Percentiles rank a stretch among this genome's conserved stretches.
Conservation (phyloP, 2,888 invertebrate species). For the Epistrophe eligans region DNA sequence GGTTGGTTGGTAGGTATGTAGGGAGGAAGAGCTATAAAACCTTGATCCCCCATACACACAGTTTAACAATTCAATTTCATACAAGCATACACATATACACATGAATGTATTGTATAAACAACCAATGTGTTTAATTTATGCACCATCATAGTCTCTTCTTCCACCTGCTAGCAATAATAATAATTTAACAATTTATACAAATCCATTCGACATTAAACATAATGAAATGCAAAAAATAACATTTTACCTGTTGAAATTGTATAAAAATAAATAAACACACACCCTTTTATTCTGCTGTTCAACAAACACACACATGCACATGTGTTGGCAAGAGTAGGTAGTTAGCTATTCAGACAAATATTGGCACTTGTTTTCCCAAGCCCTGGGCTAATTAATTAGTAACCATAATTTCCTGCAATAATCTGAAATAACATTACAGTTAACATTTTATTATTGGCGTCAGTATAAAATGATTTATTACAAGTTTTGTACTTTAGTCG, state of each 20-base stretch:
- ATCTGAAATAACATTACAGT: constrained; percentile 74
- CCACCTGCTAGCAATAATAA: constrained; percentile 7
- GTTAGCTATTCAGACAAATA: constrained; percentile 13
- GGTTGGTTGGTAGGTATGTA: not conserved
- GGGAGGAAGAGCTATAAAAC: constrained; percentile 12
- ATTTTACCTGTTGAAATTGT: constrained; percentile 65
- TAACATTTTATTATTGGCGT: constrained; percentile 73
- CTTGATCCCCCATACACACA: not conserved
- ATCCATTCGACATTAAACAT: constrained; percentile 49
- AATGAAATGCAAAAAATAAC: constrained; percentile 49
- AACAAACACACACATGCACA: not conserved
- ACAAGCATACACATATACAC: not conserved
- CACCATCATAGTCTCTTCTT: not conserved
- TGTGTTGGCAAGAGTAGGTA: no score
- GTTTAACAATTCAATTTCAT: not conserved
- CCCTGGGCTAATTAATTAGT: constrained; percentile 69
- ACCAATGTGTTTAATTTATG: constrained; percentile 19
- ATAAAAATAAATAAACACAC: constrained; percentile 36
- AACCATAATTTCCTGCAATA: constrained; percentile 73
- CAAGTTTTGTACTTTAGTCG: constrained; percentile 63
- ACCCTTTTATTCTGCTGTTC: not conserved
- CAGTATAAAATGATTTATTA: constrained; percentile 71
- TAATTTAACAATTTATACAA: constrained; percentile 42
- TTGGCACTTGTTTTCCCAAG: constrained; percentile 38
- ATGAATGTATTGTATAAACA: no score